A percentile compares a stretch with the other conserved stretches of the same genome.
Evolutionary conservation across 2,888 invertebrate genomes (phyloP).

Genomic region (Nomada fabriciana): DNA sequence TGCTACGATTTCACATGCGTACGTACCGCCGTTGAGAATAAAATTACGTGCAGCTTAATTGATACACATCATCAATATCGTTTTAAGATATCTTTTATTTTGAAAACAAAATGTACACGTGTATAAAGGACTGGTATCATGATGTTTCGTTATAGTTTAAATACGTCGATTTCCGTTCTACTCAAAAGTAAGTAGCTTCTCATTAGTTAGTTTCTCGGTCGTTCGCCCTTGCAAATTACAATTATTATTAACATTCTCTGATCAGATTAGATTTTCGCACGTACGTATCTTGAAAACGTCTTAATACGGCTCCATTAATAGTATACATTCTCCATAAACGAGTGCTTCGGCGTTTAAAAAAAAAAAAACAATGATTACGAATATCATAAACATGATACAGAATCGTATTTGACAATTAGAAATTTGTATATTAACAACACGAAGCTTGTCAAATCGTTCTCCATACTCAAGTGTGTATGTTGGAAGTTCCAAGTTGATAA

Average conservation of each 20-base stretch:
- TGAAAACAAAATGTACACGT: conserved; percentile 1
- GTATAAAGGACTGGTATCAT: not conserved
- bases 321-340: not conserved
- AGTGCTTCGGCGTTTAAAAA: not conserved
- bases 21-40: not conserved
- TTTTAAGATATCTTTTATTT: not conserved
- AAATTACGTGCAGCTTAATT: not conserved
- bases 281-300: not conserved
- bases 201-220: not conserved
- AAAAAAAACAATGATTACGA: not conserved
- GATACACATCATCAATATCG: not conserved
- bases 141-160: not conserved
- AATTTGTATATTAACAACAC: not conserved
- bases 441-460: conserved; percentile 11
- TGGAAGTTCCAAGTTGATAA: conserved; percentile 18
- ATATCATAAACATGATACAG: conserved; percentile 6
- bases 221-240: not conserved
- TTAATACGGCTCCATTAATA: not conserved
- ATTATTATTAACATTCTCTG: not conserved
- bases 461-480: not conserved
- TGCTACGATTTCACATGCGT: not conserved
- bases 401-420: conserved; percentile 2
- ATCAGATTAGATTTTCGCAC: not conserved
- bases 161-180: conserved; percentile 6
- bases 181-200: not conserved